Evolutionary conservation across 2,797 vertebrate species (phyloP).

Genomic region (Halcyon chelicuti): DNA sequence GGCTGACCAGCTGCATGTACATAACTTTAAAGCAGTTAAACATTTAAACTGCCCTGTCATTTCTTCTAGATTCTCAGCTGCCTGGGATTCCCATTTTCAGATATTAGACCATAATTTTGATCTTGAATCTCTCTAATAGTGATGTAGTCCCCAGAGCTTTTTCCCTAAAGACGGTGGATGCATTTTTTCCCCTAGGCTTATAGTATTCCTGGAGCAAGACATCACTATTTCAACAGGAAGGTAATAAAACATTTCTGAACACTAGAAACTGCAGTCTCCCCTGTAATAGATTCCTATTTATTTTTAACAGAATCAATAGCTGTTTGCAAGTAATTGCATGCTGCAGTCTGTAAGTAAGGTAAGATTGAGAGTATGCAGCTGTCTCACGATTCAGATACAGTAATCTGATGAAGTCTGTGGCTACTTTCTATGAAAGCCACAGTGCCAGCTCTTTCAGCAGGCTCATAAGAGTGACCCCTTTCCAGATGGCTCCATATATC

Average conservation of each 20-base stretch:
- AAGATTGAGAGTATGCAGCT: constrained; percentile 54
- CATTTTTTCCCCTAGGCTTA: constrained; percentile 31
- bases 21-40: neutral
- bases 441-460: constrained; percentile 37
- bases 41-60: neutral
- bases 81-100: neutral
- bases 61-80: neutral
- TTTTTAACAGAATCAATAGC: constrained; percentile 82
- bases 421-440: constrained; percentile 42
- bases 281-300: constrained; percentile 76
- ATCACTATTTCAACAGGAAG: constrained; percentile 69
- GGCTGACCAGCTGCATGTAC: neutral
- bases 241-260: constrained; percentile 69
- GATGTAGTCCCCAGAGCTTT: neutral
- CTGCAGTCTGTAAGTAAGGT: constrained; percentile 71
- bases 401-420: constrained; percentile 58
- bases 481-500: constrained; percentile 45
- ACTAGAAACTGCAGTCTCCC: constrained; percentile 60
- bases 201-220: constrained; percentile 65
- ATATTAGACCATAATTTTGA: neutral
- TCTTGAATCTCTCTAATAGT: neutral
- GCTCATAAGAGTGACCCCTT: constrained; percentile 22
- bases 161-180: neutral
- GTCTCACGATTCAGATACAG: constrained; percentile 20
- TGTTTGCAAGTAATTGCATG: constrained; percentile 77